Conservation (phyloP, 2,113 vertebrate species). For the Poicephalus gulielmi region DNA sequence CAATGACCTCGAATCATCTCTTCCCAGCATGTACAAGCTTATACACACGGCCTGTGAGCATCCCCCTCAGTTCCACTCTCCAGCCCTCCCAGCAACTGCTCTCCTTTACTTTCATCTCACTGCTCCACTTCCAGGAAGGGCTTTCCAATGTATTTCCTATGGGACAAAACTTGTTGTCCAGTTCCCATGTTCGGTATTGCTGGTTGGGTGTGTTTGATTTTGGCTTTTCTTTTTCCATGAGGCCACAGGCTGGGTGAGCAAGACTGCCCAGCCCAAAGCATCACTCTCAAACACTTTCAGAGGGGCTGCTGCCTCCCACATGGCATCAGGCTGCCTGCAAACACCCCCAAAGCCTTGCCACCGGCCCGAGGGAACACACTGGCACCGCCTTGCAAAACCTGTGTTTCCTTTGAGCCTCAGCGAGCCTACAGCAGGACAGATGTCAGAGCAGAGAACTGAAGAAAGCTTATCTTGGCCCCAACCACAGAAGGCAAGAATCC, state of each 20-base stretch:
- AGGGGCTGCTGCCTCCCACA: neutral
- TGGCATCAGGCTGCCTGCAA: neutral
- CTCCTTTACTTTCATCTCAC: neutral
- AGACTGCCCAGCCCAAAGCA: neutral
- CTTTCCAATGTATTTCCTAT: neutral
- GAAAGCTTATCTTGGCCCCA: neutral
- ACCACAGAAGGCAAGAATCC: neutral
- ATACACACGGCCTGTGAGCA: neutral
- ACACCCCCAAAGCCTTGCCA: neutral
- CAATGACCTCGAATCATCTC: rapidly evolving
- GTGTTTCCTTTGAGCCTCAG: neutral
- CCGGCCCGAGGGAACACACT: rapidly evolving
- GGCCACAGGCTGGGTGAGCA: rapidly evolving
- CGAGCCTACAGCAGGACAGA: neutral
- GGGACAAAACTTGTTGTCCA: neutral
- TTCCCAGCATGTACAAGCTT: rapidly evolving
- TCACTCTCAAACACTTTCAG: rapidly evolving
- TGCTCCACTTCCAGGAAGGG: neutral
- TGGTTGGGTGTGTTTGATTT: neutral
- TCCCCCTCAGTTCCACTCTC: neutral
- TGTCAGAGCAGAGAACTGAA: neutral
- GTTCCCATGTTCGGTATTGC: neutral
- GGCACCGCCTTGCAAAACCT: neutral
- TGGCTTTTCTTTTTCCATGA: neutral
- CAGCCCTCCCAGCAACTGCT: neutral